Evolutionary conservation across 1,140 invertebrate genomes (phyloP).

Genomic region (Drosophila arizonae): DNA sequence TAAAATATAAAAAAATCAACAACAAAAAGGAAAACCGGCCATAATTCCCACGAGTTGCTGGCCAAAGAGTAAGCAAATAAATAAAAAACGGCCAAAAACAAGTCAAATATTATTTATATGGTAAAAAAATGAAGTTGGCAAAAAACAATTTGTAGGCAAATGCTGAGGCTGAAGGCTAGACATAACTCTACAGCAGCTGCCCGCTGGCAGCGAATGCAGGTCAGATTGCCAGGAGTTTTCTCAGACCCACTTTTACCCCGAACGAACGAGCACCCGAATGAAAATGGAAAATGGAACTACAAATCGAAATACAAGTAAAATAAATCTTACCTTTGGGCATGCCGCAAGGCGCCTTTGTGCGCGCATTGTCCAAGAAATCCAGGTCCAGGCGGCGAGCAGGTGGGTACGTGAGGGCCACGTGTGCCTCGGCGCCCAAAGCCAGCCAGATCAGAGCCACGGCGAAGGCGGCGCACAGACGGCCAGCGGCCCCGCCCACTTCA

Average conservation of each 20-base stretch:
- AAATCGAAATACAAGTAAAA: too few species aligned
- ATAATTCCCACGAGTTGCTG: slow-evolving; percentile 52
- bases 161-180: slow-evolving; percentile 27
- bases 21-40: slow-evolving; percentile 39
- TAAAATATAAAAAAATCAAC: too few species aligned
- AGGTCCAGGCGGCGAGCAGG: slow-evolving; percentile 93
- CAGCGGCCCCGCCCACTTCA: background rate
- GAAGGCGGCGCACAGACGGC: background rate
- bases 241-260: slow-evolving; percentile 34
- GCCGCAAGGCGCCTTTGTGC: slow-evolving; percentile 95
- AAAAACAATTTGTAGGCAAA: slow-evolving; percentile 39
- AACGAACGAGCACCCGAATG: background rate
- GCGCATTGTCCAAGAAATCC: slow-evolving; percentile 96
- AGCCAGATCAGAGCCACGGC: slow-evolving; percentile 45
- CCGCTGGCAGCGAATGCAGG: slow-evolving; percentile 26
- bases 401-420: slow-evolving; percentile 94
- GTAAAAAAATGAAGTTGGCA: background rate
- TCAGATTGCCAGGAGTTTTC: slow-evolving; percentile 34
- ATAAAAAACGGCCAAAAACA: slow-evolving; percentile 13
- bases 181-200: slow-evolving; percentile 2
- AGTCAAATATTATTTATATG: slow-evolving; percentile 33
- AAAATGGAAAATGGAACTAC: background rate
- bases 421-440: slow-evolving; percentile 83
- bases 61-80: slow-evolving; percentile 20
- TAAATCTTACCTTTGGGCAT: slow-evolving; percentile 94